Evolutionary conservation across 1,140 invertebrate genomes (phyloP).

Genomic region (Diuraphis noxia): DNA sequence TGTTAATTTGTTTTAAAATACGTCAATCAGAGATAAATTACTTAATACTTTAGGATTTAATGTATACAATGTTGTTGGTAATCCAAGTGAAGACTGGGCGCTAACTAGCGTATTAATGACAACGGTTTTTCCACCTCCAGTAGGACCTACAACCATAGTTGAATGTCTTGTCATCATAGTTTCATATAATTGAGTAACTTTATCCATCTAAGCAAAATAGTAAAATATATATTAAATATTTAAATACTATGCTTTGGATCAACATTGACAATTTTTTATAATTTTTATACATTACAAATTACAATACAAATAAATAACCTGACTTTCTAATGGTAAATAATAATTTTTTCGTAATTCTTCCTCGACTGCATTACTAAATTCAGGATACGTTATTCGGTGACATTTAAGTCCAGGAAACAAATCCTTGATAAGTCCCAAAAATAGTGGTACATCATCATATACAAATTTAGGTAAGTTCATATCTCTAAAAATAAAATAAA

Average conservation of each 20-base stretch:
- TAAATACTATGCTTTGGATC: neutral
- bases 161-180: slow-evolving; percentile 92
- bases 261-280: slow-evolving; percentile 3
- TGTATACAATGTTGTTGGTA: slow-evolving; percentile 75
- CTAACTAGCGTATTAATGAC: slow-evolving; percentile 79
- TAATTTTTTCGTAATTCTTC: slow-evolving; percentile 66
- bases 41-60: slow-evolving; percentile 74
- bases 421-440: slow-evolving; percentile 81
- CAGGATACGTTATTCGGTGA: slow-evolving; percentile 79
- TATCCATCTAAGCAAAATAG: slow-evolving; percentile 60
- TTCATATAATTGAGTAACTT: slow-evolving; percentile 88
- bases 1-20: slow-evolving; percentile 59
- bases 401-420: slow-evolving; percentile 87
- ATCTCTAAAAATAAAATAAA: slow-evolving; percentile 64
- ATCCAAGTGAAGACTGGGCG: slow-evolving; percentile 72
- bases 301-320: slow-evolving; percentile 64
- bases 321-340: slow-evolving; percentile 76
- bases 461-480: slow-evolving; percentile 93
- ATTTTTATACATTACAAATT: neutral
- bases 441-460: slow-evolving; percentile 85
- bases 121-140: slow-evolving; percentile 86
- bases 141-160: slow-evolving; percentile 88
- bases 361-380: slow-evolving; percentile 80
- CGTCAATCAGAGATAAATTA: neutral
- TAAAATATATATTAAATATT: neutral